These are phyloP conservation scores for Podarcis muralis DNA, from an alignment of 2,113 vertebrate genomes.

Conservation along the genomic window DNA sequence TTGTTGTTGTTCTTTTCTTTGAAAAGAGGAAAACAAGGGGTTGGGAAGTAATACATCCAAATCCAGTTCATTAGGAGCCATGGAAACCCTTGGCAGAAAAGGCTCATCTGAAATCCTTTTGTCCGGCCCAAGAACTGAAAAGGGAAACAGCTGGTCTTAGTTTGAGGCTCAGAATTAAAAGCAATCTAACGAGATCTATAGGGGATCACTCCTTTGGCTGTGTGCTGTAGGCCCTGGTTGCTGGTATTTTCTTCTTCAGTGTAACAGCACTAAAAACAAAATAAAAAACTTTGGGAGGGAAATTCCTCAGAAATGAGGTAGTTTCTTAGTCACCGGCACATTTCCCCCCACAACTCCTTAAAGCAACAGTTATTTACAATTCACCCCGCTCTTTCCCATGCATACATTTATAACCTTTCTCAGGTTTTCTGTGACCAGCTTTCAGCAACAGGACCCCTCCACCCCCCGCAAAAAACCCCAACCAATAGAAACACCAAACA, in stretches of 20 bases:
- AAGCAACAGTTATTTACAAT: conserved; percentile 79
- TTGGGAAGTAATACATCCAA: conserved; percentile 72
- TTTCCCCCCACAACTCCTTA: conserved; percentile 73
- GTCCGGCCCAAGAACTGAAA: conserved; percentile 76
- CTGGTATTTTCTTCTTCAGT: conserved; percentile 75
- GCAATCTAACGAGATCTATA: conserved; percentile 78
- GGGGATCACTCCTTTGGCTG: conserved; percentile 78
- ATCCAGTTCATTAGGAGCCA: conserved; percentile 71
- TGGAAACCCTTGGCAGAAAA: conserved; percentile 71
- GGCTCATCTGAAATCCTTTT: conserved; percentile 75
- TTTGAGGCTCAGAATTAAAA: conserved; percentile 80
- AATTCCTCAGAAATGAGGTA: conserved; percentile 84
- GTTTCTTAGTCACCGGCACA: conserved; percentile 79
- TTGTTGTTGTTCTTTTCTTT: background rate
- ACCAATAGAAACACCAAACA: conserved; percentile 21
- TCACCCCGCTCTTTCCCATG: conserved; percentile 59
- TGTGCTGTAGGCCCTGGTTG: conserved; percentile 74
- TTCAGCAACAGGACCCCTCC: conserved; percentile 59
- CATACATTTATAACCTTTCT: conserved; percentile 67
- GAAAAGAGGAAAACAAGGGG: conserved; percentile 55
- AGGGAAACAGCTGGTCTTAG: conserved; percentile 78
- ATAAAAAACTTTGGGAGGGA: conserved; percentile 73
- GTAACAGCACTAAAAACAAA: conserved; percentile 72
- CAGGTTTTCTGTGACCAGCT: conserved; percentile 67
- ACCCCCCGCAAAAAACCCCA: too few relatives aligned